A percentile compares a stretch with the other conserved stretches of the same genome.
phyloP scores from a whole-genome alignment of 2,113 vertebrate species.

The Mellivora capensis region DNA sequence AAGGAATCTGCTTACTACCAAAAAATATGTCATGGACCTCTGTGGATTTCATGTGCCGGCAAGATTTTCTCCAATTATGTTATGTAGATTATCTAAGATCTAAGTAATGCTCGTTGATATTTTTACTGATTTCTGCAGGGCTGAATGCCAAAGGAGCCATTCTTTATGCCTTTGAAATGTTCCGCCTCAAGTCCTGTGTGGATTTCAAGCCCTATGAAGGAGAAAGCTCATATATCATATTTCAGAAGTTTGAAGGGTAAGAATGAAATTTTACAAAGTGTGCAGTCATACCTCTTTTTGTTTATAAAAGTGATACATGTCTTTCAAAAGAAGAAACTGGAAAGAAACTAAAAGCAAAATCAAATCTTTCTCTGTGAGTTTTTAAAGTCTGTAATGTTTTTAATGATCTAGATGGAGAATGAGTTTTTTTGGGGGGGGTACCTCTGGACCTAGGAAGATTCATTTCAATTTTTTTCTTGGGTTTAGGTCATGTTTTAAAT shows the following conservation, averaged over 20 bases:
- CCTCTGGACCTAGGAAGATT: background rate
- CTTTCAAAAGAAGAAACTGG: background rate
- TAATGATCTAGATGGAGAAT: background rate
- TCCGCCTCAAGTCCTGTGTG: constrained; percentile 92
- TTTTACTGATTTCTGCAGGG: constrained; percentile 57
- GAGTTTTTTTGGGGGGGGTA: background rate
- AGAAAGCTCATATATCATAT: constrained; percentile 88
- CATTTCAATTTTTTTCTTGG: background rate
- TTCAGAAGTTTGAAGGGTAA: constrained; percentile 88
- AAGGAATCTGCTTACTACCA: background rate
- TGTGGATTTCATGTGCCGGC: background rate
- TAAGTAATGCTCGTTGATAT: background rate
- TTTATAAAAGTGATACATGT: background rate
- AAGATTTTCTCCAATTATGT: background rate
- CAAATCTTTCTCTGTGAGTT: background rate
- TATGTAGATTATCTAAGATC: background rate
- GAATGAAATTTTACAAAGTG: background rate
- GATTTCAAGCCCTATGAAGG: constrained; percentile 97
- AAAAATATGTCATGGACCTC: background rate
- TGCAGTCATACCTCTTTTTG: background rate
- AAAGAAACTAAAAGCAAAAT: constrained; percentile 8
- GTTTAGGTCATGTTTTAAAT: constrained; percentile 3
- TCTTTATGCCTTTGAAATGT: constrained; percentile 93
- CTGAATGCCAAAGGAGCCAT: constrained; percentile 92
- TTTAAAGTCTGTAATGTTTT: background rate